phyloP scores from a whole-genome alignment of 2,888 invertebrate genomes.

The Drosophila kambysellisi region DNA sequence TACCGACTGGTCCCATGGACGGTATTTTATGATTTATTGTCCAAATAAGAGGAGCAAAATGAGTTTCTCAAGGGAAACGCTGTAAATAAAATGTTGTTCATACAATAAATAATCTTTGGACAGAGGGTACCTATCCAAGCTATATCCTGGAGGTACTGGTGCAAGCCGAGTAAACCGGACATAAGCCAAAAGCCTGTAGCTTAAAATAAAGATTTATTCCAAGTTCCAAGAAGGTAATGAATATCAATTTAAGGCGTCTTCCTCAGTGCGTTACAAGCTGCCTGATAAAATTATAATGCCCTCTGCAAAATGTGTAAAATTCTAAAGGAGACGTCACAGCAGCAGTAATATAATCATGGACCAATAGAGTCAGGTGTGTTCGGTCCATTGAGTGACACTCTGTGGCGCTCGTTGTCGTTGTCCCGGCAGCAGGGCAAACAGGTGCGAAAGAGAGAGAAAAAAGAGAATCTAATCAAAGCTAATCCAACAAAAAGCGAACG shows the following conservation, averaged over 20 bases:
- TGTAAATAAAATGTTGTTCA: background rate
- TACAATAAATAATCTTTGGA: background rate
- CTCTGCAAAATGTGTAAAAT: background rate
- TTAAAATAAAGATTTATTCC: background rate
- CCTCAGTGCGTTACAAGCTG: background rate
- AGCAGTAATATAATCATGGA: slow-evolving; percentile 69
- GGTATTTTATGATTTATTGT: background rate
- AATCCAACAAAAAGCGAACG: slow-evolving; percentile 80
- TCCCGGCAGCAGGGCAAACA: slow-evolving; percentile 52
- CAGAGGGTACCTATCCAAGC: background rate
- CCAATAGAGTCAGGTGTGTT: slow-evolving; percentile 65
- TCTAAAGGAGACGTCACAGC: slow-evolving; percentile 22
- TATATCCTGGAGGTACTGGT: background rate
- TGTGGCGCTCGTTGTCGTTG: slow-evolving; percentile 49
- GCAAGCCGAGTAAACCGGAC: background rate
- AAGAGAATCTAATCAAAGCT: slow-evolving; percentile 82
- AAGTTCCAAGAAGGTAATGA: background rate
- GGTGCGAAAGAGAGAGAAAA: slow-evolving; percentile 57
- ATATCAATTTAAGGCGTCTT: background rate
- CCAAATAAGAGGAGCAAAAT: background rate
- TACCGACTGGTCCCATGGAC: background rate
- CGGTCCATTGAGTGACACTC: slow-evolving; percentile 68
- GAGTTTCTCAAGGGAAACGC: background rate
- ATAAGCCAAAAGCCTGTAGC: background rate
- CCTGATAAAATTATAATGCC: background rate